These are phyloP conservation scores for Dolichotis patagonum DNA, from an alignment of 2,113 vertebrate genomes.

Conservation along the genomic window DNA sequence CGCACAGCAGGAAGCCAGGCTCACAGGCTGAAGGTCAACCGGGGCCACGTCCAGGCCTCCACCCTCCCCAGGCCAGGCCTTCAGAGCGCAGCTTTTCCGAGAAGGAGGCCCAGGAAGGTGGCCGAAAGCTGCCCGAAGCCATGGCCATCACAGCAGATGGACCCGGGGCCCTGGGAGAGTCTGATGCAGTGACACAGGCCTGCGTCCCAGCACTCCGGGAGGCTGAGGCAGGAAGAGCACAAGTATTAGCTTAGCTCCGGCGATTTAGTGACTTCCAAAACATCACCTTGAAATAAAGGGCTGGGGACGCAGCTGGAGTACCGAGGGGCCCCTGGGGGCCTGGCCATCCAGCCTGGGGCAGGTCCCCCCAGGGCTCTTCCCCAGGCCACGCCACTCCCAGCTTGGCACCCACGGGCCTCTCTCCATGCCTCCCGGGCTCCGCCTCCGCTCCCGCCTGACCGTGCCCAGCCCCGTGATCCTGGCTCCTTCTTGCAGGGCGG, in stretches of 20 bases:
- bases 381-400: not conserved
- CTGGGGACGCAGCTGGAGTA: not conserved
- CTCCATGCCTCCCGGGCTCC: accelerated
- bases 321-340: not conserved
- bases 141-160: not conserved
- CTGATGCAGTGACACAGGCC: not conserved
- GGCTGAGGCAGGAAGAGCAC: not conserved
- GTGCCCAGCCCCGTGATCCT: not conserved
- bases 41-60: not conserved
- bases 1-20: not conserved
- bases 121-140: not conserved
- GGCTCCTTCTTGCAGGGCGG: constrained; percentile 86
- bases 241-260: not conserved
- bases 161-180: not conserved
- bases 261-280: not conserved
- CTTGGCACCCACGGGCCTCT: accelerated
- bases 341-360: not conserved
- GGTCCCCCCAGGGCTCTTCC: not conserved
- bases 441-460: not conserved
- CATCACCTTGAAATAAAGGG: not conserved
- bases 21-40: not conserved
- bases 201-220: not conserved
- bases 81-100: not conserved
- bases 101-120: not conserved
- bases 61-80: not conserved